These are phyloP conservation scores for Calidris pugnax DNA, from an alignment of 2,113 vertebrate species.

Conservation along the genomic window DNA sequence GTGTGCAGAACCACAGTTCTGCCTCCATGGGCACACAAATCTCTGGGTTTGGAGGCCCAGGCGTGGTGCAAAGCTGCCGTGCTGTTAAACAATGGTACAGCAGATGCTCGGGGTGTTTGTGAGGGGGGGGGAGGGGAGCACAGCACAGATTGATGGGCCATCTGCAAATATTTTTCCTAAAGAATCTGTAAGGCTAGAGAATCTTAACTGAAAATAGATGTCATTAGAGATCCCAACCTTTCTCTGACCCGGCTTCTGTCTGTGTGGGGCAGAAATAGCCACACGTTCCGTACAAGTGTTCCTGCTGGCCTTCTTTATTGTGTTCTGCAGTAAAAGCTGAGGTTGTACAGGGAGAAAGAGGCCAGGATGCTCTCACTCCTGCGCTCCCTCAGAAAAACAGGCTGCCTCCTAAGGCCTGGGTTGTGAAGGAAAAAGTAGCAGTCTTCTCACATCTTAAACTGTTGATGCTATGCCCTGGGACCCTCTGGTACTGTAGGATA, in stretches of 20 bases:
- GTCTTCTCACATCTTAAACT: not conserved
- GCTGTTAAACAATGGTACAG: slow-evolving; percentile 50
- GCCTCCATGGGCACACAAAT: not conserved
- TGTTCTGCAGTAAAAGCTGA: not conserved
- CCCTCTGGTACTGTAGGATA: not conserved
- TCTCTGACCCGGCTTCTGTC: not conserved
- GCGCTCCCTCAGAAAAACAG: not conserved
- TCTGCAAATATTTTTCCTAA: slow-evolving; percentile 69
- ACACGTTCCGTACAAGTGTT: not conserved
- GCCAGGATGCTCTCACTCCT: not conserved
- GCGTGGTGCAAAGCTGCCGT: not conserved
- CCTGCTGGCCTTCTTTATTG: not conserved
- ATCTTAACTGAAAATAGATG: slow-evolving; percentile 60
- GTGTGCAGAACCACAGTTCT: not conserved
- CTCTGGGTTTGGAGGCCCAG: not conserved
- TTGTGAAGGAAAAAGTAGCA: not conserved
- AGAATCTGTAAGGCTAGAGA: slow-evolving; percentile 51
- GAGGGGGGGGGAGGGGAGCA: slow-evolving; percentile 22
- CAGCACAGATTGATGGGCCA: slow-evolving; percentile 65
- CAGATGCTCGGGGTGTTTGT: slow-evolving; percentile 51
- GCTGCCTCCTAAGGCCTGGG: not conserved
- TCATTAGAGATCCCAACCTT: slow-evolving; percentile 52
- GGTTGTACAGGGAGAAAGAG: not conserved
- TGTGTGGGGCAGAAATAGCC: slow-evolving; percentile 1
- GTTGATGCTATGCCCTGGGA: not conserved